phyloP scores from a whole-genome alignment of 2,888 invertebrate species.

The Nysson spinosus region DNA sequence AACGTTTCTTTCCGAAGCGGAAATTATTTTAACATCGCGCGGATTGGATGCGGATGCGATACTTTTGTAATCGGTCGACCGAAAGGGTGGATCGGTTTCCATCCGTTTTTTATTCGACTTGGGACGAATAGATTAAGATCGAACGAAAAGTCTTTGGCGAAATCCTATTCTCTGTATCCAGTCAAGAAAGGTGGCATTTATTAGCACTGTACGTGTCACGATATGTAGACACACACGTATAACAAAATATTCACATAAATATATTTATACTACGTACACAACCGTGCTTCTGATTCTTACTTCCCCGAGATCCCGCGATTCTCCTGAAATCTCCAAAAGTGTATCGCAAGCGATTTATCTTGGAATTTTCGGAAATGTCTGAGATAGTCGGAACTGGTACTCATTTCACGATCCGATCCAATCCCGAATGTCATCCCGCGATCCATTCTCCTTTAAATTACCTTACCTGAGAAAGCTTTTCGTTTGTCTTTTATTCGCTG shows the following conservation, averaged over 20 bases:
- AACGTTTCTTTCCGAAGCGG: conserved; percentile 8
- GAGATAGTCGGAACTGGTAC: too few species aligned
- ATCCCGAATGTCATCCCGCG: too few species aligned
- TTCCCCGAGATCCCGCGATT: not conserved
- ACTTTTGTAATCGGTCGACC: not conserved
- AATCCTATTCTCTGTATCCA: conserved; percentile 39
- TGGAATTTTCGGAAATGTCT: too few species aligned
- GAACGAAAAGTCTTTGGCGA: conserved; percentile 7
- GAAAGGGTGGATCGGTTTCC: not conserved
- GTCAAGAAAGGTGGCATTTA: conserved; percentile 48
- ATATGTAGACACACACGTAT: conserved; percentile 46
- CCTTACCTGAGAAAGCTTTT: too few species aligned
- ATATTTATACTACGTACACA: conserved; percentile 56
- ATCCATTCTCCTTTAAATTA: too few species aligned
- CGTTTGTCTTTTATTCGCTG: too few species aligned
- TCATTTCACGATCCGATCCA: too few species aligned
- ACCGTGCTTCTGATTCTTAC: not conserved
- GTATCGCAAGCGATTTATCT: too few species aligned
- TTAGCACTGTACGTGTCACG: conserved; percentile 51
- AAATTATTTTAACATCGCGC: conserved; percentile 11
- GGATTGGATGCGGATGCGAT: conserved; percentile 13
- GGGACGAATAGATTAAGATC: not conserved
- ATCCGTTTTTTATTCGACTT: not conserved
- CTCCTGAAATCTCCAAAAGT: not conserved
- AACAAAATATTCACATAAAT: conserved; percentile 54